Percentiles rank a stretch among this genome's conserved stretches.
phyloP scores from a whole-genome alignment of 1,140 invertebrate genomes.

The Drosophila subobscura region DNA sequence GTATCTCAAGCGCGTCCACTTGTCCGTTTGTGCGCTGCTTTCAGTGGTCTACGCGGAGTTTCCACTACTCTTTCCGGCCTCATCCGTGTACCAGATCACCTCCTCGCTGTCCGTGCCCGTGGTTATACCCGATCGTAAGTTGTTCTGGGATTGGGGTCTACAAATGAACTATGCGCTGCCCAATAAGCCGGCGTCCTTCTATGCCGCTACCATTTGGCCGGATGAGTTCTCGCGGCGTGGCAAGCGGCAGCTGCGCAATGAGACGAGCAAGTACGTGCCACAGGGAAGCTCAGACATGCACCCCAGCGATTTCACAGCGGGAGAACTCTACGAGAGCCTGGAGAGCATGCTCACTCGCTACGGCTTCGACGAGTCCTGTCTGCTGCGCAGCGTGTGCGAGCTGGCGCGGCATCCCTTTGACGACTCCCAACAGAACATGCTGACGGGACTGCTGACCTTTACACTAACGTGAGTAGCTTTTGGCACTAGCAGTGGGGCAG shows the following conservation, averaged over 20 bases:
- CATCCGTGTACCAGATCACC: slow-evolving; percentile 66
- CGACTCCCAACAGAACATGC: slow-evolving; percentile 56
- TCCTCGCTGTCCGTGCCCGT: slow-evolving; percentile 62
- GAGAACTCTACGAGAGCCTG: slow-evolving; percentile 67
- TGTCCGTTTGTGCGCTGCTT: slow-evolving; percentile 20
- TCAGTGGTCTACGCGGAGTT: slow-evolving; percentile 21
- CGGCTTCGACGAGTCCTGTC: slow-evolving; percentile 73
- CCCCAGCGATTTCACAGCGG: slow-evolving; percentile 74
- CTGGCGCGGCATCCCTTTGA: slow-evolving; percentile 73
- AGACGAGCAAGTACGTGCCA: slow-evolving; percentile 57
- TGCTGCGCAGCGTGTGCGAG: slow-evolving; percentile 75
- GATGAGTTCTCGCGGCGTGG: slow-evolving; percentile 50
- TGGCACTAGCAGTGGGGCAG: neutral
- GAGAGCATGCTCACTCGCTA: slow-evolving; percentile 55
- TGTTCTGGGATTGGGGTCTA: slow-evolving; percentile 72
- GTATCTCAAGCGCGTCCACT: slow-evolving; percentile 42
- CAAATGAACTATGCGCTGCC: slow-evolving; percentile 74
- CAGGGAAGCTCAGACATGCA: slow-evolving; percentile 23
- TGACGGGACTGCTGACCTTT: slow-evolving; percentile 72
- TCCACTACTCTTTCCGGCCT: slow-evolving; percentile 51
- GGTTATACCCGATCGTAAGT: slow-evolving; percentile 49
- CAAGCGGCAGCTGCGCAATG: slow-evolving; percentile 47
- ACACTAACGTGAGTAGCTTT: slow-evolving; percentile 67
- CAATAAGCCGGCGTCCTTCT: slow-evolving; percentile 47
- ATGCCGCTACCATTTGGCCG: slow-evolving; percentile 63